Evolutionary conservation across 2,113 vertebrate species (phyloP).

Genomic region (Nestor notabilis): DNA sequence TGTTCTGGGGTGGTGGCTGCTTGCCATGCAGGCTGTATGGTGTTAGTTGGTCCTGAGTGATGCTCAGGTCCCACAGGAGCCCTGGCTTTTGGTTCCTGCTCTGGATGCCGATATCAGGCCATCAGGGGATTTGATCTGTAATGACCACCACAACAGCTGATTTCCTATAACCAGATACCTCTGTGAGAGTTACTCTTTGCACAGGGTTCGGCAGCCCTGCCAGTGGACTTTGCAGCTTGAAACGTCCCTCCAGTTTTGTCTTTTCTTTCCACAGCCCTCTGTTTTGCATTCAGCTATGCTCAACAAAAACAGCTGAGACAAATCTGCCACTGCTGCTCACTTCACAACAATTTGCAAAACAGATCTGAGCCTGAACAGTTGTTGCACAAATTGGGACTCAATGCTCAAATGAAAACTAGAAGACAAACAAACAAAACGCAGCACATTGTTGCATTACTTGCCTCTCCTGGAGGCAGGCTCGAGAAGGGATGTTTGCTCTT

Average conservation of each 20-base stretch:
- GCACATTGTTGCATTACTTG: background rate
- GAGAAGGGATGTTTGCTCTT: background rate
- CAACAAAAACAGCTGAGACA: constrained; percentile 11
- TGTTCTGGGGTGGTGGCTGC: background rate
- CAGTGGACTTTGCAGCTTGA: background rate
- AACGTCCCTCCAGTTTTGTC: accelerated
- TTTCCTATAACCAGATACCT: background rate
- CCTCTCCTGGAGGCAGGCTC: background rate
- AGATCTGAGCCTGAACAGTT: constrained; percentile 29
- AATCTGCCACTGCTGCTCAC: constrained; percentile 44
- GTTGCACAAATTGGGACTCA: constrained; percentile 18
- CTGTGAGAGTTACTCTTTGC: background rate
- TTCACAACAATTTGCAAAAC: constrained; percentile 13
- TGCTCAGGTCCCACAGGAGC: background rate
- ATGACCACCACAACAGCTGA: background rate
- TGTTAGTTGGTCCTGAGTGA: background rate
- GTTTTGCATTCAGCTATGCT: background rate
- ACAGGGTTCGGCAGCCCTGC: background rate
- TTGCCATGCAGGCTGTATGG: background rate
- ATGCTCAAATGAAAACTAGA: background rate
- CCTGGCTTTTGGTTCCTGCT: background rate
- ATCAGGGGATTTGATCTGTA: background rate
- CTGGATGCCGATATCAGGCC: background rate
- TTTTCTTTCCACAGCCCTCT: background rate
- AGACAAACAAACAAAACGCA: background rate